These are phyloP conservation scores for Acrossocheilus wenchowensis DNA, from an alignment of 2,797 vertebrate genomes.

Conservation along the genomic window DNA sequence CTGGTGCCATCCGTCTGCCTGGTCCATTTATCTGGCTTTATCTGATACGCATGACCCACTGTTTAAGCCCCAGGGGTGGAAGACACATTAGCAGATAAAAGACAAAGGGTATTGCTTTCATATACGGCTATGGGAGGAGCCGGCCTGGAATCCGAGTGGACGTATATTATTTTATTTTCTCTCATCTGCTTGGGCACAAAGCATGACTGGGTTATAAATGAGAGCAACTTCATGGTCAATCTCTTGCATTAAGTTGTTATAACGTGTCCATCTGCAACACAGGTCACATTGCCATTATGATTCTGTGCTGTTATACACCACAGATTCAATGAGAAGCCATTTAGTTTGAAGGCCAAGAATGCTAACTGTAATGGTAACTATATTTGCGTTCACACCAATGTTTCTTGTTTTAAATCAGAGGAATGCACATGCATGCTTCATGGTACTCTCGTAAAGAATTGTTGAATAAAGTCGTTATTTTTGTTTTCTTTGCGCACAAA, in stretches of 20 bases:
- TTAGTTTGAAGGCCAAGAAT: background rate
- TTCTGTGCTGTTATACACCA: background rate
- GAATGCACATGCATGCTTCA: too few relatives aligned
- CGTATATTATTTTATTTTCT: background rate
- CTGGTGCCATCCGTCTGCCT: slow-evolving; percentile 58
- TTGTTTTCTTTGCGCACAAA: too few relatives aligned
- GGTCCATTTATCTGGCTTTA: slow-evolving; percentile 51
- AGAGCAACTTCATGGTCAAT: background rate
- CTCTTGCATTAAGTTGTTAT: background rate
- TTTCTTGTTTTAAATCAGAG: too few relatives aligned
- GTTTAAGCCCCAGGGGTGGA: slow-evolving; percentile 43
- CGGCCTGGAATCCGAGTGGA: background rate
- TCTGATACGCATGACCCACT: slow-evolving; percentile 50
- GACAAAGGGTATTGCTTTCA: slow-evolving; percentile 48
- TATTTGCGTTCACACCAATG: background rate
- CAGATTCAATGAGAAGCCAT: background rate
- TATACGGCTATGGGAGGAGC: slow-evolving; percentile 28
- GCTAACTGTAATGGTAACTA: background rate
- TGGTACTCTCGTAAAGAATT: too few relatives aligned
- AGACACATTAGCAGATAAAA: slow-evolving; percentile 57
- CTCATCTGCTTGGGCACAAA: background rate
- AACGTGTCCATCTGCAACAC: background rate
- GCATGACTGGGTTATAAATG: background rate
- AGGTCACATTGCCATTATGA: slow-evolving; percentile 21
- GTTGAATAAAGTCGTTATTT: too few relatives aligned